phyloP scores from a whole-genome alignment of 2,888 invertebrate genomes.

The Polia nebulosa region DNA sequence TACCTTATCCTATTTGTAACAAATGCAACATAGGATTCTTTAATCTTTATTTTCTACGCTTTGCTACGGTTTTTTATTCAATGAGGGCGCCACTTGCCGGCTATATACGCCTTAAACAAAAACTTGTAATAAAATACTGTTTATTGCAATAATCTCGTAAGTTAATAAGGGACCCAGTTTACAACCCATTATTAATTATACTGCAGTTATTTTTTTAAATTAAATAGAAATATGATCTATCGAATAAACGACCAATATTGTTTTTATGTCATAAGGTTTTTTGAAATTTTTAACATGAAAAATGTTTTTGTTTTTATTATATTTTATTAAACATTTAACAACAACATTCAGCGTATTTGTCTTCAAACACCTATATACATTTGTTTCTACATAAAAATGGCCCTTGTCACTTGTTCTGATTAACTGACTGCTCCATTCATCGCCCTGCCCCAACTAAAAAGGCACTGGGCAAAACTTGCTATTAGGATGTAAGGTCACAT shows the following conservation, averaged over 20 bases:
- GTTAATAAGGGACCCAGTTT: background rate
- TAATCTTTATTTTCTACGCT: too few species aligned
- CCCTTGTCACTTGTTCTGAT: too few species aligned
- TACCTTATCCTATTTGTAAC: too few species aligned
- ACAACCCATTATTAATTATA: background rate
- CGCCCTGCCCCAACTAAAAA: too few species aligned
- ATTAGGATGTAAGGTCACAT: too few species aligned
- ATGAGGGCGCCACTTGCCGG: too few species aligned
- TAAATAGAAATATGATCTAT: conserved; percentile 4
- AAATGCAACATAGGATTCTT: too few species aligned
- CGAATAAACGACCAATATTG: conserved; percentile 28
- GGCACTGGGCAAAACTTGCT: too few species aligned
- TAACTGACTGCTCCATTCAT: too few species aligned
- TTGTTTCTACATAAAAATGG: too few species aligned
- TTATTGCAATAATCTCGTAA: conserved; percentile 4
- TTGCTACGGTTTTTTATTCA: too few species aligned
- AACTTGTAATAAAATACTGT: conserved; percentile 8
- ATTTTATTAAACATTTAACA: conserved; percentile 41
- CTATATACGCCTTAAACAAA: too few species aligned
- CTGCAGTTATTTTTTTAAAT: background rate
- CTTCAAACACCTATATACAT: background rate
- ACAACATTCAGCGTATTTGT: conserved; percentile 4
- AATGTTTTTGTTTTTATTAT: conserved; percentile 16
- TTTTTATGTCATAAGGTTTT: conserved; percentile 20
- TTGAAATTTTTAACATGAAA: conserved; percentile 29